A percentile compares a stretch with the other conserved stretches of the same genome.
phyloP scores from a whole-genome alignment of 2,888 invertebrate genomes.

The Philereme vetulata region DNA sequence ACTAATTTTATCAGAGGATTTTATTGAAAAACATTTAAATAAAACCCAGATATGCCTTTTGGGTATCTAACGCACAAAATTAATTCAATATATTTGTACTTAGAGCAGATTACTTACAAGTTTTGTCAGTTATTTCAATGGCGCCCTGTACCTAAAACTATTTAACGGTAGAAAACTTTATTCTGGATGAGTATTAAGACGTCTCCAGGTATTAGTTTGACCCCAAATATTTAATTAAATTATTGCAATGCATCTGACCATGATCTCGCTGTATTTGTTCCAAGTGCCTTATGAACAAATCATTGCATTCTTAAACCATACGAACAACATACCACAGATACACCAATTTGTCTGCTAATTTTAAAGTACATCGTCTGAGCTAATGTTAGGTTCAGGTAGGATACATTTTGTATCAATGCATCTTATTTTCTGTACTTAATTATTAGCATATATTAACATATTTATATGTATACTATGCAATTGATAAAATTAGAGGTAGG shows the following conservation, averaged over 20 bases:
- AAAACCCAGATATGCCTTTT: too few species aligned
- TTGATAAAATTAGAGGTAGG: constrained; percentile 32
- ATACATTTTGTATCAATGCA: constrained; percentile 24
- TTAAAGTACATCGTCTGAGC: constrained; percentile 21
- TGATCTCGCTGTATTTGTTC: constrained; percentile 76
- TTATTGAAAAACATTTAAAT: too few species aligned
- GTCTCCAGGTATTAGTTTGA: too few species aligned
- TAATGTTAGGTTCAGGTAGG: neutral
- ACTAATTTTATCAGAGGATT: too few species aligned
- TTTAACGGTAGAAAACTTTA: neutral
- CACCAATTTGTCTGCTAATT: constrained; percentile 28
- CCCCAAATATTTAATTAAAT: too few species aligned
- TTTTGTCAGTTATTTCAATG: neutral
- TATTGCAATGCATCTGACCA: constrained; percentile 48
- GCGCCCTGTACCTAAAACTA: neutral
- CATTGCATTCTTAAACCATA: constrained; percentile 67
- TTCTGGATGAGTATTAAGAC: too few species aligned
- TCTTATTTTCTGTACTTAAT: constrained; percentile 62
- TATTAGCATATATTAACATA: constrained; percentile 73
- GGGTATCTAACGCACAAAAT: too few species aligned
- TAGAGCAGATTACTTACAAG: too few species aligned
- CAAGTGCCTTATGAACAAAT: constrained; percentile 82
- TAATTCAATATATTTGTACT: too few species aligned
- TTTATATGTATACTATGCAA: neutral
- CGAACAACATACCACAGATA: constrained; percentile 59